Conservation (phyloP, 2,888 invertebrate species). For the Aplocera efformata region DNA sequence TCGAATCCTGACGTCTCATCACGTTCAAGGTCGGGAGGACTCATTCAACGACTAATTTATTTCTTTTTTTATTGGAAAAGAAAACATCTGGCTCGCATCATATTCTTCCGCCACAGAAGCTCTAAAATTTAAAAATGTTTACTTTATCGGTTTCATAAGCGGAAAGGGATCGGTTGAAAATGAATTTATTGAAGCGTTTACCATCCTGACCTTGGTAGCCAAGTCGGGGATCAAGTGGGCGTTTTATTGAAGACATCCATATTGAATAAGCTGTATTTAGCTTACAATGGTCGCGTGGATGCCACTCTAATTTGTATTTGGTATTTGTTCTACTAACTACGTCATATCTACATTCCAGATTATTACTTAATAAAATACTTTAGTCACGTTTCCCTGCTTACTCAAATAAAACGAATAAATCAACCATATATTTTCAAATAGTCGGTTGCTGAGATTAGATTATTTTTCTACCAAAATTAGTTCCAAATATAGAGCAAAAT, state of each 20-base stretch:
- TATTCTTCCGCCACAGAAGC: conserved; percentile 36
- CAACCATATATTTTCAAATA: no score
- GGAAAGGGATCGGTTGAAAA: conserved; percentile 38
- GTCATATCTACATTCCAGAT: neutral
- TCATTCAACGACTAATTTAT: conserved; percentile 43
- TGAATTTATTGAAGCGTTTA: conserved; percentile 35
- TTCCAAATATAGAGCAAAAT: conserved; percentile 43
- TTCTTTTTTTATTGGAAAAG: conserved; percentile 31
- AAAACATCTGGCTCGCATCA: conserved; percentile 55
- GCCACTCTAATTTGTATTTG: conserved; percentile 3
- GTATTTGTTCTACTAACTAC: conserved; percentile 3
- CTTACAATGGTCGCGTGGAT: conserved; percentile 13
- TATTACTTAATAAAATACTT: no score
- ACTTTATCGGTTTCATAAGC: conserved; percentile 36
- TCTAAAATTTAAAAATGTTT: conserved; percentile 46
- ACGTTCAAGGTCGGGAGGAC: conserved; percentile 70
- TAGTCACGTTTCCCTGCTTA: no score
- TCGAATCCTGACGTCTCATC: conserved; percentile 67
- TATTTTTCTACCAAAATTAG: conserved; percentile 29
- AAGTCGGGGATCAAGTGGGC: conserved; percentile 34
- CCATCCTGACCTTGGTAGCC: conserved; percentile 38
- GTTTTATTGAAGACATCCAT: conserved; percentile 38
- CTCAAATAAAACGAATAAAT: no score
- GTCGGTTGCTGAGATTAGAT: conserved; percentile 1
- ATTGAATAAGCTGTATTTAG: conserved; percentile 26